Evolutionary conservation across 1,140 invertebrate species (phyloP).

Genomic region (Dendrolimus punctatus): DNA sequence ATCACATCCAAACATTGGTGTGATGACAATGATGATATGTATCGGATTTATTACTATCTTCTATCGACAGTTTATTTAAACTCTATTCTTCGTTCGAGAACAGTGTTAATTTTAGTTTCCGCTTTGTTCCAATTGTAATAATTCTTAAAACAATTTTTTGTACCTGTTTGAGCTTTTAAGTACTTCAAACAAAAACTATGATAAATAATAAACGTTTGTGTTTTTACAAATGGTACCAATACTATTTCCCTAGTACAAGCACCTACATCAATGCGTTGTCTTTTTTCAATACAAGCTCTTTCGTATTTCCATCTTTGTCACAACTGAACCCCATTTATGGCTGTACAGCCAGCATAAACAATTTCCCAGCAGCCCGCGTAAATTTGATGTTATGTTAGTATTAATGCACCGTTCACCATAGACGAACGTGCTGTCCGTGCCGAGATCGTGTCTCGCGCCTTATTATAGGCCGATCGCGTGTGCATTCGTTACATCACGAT

Average conservation of each 20-base stretch:
- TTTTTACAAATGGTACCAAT: constrained; percentile 9
- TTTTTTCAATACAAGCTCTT: constrained; percentile 18
- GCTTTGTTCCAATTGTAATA: too few species aligned
- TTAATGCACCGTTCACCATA: constrained; percentile 48
- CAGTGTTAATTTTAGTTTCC: too few species aligned
- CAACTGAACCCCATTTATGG: constrained; percentile 48
- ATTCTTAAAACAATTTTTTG: too few species aligned
- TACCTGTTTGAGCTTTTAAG: constrained; percentile 1
- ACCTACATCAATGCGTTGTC: constrained; percentile 25
- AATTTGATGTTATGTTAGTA: constrained; percentile 66
- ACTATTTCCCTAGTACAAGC: constrained; percentile 10
- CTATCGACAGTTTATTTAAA: too few species aligned
- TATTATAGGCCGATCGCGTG: constrained; percentile 19
- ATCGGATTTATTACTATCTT: too few species aligned
- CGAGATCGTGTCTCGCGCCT: constrained; percentile 11
- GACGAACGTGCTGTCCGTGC: constrained; percentile 48
- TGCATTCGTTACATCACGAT: constrained; percentile 27
- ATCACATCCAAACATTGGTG: too few species aligned
- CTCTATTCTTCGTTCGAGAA: too few species aligned
- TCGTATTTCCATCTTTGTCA: constrained; percentile 32
- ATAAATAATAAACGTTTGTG: background rate
- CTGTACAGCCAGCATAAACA: constrained; percentile 51
- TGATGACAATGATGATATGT: too few species aligned
- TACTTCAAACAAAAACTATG: background rate
- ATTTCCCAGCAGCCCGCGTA: constrained; percentile 56